Evolutionary conservation across 1,140 invertebrate species (phyloP).

Genomic region (Frieseomelitta varia): DNA sequence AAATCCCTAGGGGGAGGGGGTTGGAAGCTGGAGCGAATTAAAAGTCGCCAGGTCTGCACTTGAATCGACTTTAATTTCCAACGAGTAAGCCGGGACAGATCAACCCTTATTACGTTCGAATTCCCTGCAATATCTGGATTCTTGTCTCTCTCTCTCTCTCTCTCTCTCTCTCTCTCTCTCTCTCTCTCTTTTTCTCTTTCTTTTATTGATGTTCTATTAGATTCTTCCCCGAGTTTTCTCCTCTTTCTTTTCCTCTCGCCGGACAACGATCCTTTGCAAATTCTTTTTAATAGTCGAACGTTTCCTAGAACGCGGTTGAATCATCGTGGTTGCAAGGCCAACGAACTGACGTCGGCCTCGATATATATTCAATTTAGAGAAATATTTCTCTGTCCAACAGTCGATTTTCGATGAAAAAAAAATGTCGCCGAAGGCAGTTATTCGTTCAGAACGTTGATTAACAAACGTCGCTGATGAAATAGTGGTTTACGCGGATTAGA

Average conservation of each 20-base stretch:
- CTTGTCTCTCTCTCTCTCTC: neutral
- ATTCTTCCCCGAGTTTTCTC: neutral
- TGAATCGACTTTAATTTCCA: constrained; percentile 6
- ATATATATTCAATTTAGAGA: too few species aligned
- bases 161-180: neutral
- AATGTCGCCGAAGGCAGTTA: neutral
- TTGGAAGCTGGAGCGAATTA: neutral
- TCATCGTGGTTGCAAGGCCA: too few species aligned
- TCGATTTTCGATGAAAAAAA: too few species aligned
- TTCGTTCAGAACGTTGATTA: too few species aligned
- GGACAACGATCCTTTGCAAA: neutral
- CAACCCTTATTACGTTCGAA: constrained; percentile 4
- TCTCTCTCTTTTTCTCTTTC: neutral
- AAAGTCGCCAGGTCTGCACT: neutral
- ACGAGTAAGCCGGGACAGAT: constrained; percentile 1
- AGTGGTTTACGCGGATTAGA: neutral
- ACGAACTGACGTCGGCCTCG: too few species aligned
- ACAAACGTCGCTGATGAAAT: neutral
- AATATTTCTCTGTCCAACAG: too few species aligned
- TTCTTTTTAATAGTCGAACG: neutral
- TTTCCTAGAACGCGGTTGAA: neutral
- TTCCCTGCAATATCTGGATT: neutral
- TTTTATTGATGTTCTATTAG: neutral
- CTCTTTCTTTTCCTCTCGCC: too few species aligned
- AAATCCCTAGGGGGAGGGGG: neutral